Evolutionary conservation across 2,888 invertebrate genomes (phyloP).

Genomic region (Conus canariensis): DNA sequence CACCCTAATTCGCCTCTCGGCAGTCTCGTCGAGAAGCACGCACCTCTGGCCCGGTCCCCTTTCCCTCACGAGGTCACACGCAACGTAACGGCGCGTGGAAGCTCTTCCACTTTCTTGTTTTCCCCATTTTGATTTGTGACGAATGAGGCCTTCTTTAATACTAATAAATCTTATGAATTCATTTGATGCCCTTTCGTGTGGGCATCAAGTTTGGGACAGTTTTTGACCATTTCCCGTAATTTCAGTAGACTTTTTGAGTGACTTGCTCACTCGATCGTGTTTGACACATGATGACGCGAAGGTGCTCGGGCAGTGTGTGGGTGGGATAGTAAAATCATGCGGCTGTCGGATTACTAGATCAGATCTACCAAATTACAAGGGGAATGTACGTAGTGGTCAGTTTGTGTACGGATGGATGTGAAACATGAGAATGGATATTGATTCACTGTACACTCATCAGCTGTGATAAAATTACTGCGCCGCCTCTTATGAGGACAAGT

Average conservation of each 20-base stretch:
- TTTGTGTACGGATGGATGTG: no score
- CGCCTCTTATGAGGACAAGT: neutral
- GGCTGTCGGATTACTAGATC: no score
- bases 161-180: neutral
- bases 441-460: neutral
- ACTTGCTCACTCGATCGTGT: neutral
- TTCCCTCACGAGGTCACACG: slow-evolving; percentile 35
- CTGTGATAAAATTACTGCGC: neutral
- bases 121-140: neutral
- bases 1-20: neutral
- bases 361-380: no score
- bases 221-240: neutral
- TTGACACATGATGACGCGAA: slow-evolving; percentile 29
- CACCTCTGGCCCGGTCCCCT: slow-evolving; percentile 36
- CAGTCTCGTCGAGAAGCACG: slow-evolving; percentile 3
- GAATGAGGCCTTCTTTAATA: neutral
- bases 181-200: neutral
- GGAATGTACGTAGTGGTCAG: no score
- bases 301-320: slow-evolving; percentile 16
- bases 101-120: slow-evolving; percentile 27
- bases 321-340: slow-evolving; percentile 3
- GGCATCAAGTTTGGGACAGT: neutral
- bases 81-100: slow-evolving; percentile 1
- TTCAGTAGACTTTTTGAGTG: slow-evolving; percentile 20
- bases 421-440: neutral